Evolutionary conservation across 2,797 vertebrate genomes (phyloP).

Genomic region (Poeciliopsis paucimaculata): DNA sequence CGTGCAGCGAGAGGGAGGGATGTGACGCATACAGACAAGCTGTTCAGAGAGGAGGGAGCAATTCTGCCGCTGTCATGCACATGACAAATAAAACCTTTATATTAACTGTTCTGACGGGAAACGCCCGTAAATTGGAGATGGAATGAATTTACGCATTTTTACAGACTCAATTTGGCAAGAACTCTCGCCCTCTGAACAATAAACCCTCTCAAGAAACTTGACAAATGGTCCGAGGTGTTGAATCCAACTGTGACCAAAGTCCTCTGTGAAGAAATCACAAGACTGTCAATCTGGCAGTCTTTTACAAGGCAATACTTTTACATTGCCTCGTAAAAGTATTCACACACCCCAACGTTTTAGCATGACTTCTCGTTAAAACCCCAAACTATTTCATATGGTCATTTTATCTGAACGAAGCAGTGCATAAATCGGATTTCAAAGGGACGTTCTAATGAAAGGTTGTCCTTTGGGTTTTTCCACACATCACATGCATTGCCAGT

Average conservation of each 20-base stretch:
- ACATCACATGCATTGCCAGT: background rate
- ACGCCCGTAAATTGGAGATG: no score
- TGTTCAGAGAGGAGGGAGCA: constrained; percentile 12
- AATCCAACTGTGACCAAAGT: background rate
- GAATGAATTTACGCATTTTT: background rate
- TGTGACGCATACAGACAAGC: constrained; percentile 8
- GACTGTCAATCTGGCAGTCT: background rate
- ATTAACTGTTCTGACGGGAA: background rate
- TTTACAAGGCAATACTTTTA: background rate
- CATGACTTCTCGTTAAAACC: background rate
- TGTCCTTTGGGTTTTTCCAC: background rate
- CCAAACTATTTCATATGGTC: background rate
- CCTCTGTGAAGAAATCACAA: background rate
- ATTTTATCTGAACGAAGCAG: background rate
- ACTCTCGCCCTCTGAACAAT: background rate
- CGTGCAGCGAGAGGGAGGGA: constrained; percentile 13
- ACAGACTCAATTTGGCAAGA: background rate
- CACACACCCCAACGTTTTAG: background rate
- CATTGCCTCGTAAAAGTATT: background rate
- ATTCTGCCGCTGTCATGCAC: background rate
- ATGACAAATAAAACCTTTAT: background rate
- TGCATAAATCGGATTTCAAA: background rate
- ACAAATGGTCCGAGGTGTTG: background rate
- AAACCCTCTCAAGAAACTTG: background rate
- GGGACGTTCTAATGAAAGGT: background rate